Conservation (phyloP, 2,113 vertebrate genomes). For the Gobiocypris rarus region DNA sequence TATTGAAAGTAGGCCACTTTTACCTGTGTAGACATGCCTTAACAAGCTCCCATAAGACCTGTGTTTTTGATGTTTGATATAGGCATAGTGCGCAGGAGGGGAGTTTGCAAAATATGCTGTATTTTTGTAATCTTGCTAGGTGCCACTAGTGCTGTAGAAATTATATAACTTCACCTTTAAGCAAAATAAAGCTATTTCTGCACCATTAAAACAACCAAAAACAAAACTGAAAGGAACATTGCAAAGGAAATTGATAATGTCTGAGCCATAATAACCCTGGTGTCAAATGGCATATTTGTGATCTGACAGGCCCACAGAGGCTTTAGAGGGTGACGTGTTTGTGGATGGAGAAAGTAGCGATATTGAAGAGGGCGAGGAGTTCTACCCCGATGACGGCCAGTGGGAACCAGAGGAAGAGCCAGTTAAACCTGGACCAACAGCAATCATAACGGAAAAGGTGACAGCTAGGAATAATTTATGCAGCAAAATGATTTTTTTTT, state of each 20-base stretch:
- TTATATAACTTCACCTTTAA: no score
- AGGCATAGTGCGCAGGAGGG: no score
- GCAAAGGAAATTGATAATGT: not conserved
- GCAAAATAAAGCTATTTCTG: not conserved
- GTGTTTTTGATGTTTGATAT: no score
- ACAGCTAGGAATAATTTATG: not conserved
- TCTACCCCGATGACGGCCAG: slow-evolving; percentile 67
- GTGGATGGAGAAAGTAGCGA: slow-evolving; percentile 74
- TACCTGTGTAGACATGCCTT: no score
- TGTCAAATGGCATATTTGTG: slow-evolving; percentile 10
- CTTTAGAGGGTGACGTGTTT: slow-evolving; percentile 74
- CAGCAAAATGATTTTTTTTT: not conserved
- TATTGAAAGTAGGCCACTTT: no score
- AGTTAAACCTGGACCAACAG: slow-evolving; percentile 30
- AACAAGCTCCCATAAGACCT: no score
- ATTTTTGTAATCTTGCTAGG: no score
- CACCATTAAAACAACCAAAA: not conserved
- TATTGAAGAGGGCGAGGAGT: slow-evolving; percentile 66
- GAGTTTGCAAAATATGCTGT: no score
- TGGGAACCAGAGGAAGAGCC: slow-evolving; percentile 59
- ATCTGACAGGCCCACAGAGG: slow-evolving; percentile 49
- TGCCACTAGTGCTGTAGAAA: no score
- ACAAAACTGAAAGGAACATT: not conserved
- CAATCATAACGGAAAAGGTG: slow-evolving; percentile 71
- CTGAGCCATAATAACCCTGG: not conserved